Conservation (phyloP, 92 coral and sea anemone genomes). For the Epizoanthus ramosus region DNA sequence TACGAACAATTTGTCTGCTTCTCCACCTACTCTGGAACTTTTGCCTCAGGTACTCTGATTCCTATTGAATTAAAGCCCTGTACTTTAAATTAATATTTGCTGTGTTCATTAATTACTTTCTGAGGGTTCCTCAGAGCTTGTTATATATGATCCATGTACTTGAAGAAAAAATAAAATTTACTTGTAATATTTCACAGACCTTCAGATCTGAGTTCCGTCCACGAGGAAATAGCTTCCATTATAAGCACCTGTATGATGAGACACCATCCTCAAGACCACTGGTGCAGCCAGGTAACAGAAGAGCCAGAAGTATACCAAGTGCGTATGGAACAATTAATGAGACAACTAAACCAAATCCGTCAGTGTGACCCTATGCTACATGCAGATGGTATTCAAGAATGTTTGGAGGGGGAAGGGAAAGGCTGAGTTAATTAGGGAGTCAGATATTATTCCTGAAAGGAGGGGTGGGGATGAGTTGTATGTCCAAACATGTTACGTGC, state of each 20-base stretch:
- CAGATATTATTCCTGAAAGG: neutral
- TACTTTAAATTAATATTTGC: no score
- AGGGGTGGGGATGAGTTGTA: conserved; percentile 38
- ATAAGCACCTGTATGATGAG: conserved; percentile 70
- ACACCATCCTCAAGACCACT: conserved; percentile 51
- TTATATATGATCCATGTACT: no score
- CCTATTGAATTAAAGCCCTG: no score
- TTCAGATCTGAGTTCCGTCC: conserved; percentile 92
- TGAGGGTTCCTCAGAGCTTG: no score
- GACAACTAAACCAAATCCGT: conserved; percentile 46
- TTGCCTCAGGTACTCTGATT: no score
- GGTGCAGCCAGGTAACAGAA: conserved; percentile 43
- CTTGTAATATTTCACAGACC: conserved; percentile 47
- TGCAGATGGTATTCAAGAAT: conserved; percentile 8
- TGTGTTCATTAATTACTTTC: no score
- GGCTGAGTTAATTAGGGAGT: neutral
- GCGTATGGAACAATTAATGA: conserved; percentile 70
- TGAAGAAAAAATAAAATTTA: neutral
- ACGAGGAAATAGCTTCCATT: conserved; percentile 80
- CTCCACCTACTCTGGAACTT: no score
- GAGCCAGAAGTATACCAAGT: conserved; percentile 46
- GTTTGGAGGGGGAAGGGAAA: no score
- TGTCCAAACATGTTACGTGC: conserved; percentile 14
- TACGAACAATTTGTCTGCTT: no score
- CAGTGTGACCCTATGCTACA: conserved; percentile 33